Evolutionary conservation across 2,113 vertebrate genomes (phyloP), one percentile per base, ranked within the genome.

Genomic region (Anarrhichthys ocellatus): DNA sequence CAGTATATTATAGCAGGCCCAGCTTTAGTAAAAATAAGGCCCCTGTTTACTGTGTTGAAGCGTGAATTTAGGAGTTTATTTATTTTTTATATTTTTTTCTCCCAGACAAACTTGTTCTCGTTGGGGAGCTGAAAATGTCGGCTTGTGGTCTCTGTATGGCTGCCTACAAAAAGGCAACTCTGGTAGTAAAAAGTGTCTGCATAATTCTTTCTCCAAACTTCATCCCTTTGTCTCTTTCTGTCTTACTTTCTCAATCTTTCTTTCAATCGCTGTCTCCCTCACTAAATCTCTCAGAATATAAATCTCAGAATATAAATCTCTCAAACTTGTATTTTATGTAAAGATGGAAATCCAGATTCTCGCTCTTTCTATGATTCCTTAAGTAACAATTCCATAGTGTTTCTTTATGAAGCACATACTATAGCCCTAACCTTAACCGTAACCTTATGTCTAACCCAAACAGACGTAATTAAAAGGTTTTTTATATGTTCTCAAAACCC

Each of bases 381-480:
- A 86, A 70, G 79, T 67, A 64, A 87, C 70, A 65, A 50, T 82
- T 87, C 82, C 59, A 69, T 59, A 70, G 78, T 82, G 38, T 81
- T 73, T 81, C 85, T 76, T 87, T 80, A 52, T 80, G 81, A 90
- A 87, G 74, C 85, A 75, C 83, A 84, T 84, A 52, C 78, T 91
- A 80, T 81, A 86, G 76, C 75, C 80, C 66, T 66, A 89, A 84
- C 83, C 87, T 81, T 85, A 90, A 93, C 81, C 52, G 7, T 85
- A 91, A 91, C 87, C 91, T 82, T 90, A 90, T 87, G 81, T 86
- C 73, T 88, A 92, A 92, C 88, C 81, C 88, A 88, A 92, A 89
- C 81, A 82, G 84, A 91, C 80, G 44, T 91, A 92, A 94, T 93
- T 90, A 93, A 92, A 93, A 93, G 88, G 80, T 73, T 92, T 94